phyloP scores from a whole-genome alignment of 1,140 invertebrate species.

The Stenopsyche tienmushanensis region DNA sequence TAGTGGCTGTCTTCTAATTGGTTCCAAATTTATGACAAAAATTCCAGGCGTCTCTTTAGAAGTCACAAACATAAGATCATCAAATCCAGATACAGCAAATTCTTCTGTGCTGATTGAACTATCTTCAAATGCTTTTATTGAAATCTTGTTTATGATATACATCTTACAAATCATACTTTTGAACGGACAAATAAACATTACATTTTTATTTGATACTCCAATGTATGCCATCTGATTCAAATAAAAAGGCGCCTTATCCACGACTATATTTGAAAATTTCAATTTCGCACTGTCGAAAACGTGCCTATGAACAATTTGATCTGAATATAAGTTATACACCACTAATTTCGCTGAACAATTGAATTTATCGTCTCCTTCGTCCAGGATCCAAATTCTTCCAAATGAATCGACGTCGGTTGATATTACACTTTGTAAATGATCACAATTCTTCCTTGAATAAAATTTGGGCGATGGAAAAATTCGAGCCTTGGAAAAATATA shows the following conservation, averaged over 20 bases:
- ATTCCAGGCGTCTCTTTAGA: conserved; percentile 12
- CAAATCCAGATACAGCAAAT: conserved; percentile 23
- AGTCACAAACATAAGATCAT: conserved; percentile 28
- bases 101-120: conserved; percentile 16
- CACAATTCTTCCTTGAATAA: conserved; percentile 15
- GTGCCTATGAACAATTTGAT: conserved; percentile 14
- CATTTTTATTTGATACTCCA: conserved; percentile 31
- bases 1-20: neutral
- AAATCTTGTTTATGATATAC: conserved; percentile 12
- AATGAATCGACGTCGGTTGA: conserved; percentile 30
- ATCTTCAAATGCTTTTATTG: neutral
- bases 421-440: conserved; percentile 27
- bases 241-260: conserved; percentile 9
- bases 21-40: conserved; percentile 20
- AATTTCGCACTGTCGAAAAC: conserved; percentile 11
- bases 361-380: conserved; percentile 18
- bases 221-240: conserved; percentile 24
- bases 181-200: conserved; percentile 24
- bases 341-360: conserved; percentile 33
- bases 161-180: conserved; percentile 15
- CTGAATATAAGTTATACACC: conserved; percentile 26
- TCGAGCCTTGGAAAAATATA: conserved; percentile 3
- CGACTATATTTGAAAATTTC: conserved; percentile 18
- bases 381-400: conserved; percentile 37
- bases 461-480: conserved; percentile 22